phyloP scores from a whole-genome alignment of 2,888 invertebrate species.

The Ariolimax columbianus region DNA sequence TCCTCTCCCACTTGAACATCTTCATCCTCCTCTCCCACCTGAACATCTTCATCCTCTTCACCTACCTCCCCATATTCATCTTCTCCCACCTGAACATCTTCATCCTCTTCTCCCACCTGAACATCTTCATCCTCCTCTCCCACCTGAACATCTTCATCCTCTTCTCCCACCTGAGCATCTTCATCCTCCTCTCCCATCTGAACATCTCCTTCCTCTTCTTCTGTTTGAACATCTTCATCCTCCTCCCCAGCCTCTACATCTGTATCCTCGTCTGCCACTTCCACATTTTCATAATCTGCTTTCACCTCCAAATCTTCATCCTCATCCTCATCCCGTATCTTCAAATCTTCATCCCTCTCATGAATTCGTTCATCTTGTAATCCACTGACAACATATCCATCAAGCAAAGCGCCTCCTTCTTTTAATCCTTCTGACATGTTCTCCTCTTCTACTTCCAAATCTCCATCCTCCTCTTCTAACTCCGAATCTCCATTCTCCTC shows the following conservation, averaged over 20 bases:
- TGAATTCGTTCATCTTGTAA: neutral
- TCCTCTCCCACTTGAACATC: neutral
- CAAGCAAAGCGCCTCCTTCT: no score
- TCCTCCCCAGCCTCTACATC: neutral
- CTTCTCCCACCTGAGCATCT: neutral
- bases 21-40: neutral
- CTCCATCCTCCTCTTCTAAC: conserved; percentile 24
- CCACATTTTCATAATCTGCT: neutral
- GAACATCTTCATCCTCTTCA: neutral
- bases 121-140: neutral
- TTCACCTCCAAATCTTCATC: neutral
- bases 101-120: neutral
- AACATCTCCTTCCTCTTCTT: neutral
- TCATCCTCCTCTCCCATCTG: neutral
- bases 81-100: neutral
- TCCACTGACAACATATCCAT: neutral
- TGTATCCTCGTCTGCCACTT: neutral
- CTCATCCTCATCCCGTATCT: neutral
- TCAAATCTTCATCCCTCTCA: neutral
- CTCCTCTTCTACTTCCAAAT: conserved; percentile 47
- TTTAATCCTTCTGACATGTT: neutral
- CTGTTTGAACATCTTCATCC: neutral
- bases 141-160: neutral
- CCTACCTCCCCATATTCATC: neutral
- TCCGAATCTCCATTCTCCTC: conserved; percentile 52